Evolutionary conservation across 2,888 invertebrate species (phyloP).

Genomic region (Brachynemurus nebulosus): DNA sequence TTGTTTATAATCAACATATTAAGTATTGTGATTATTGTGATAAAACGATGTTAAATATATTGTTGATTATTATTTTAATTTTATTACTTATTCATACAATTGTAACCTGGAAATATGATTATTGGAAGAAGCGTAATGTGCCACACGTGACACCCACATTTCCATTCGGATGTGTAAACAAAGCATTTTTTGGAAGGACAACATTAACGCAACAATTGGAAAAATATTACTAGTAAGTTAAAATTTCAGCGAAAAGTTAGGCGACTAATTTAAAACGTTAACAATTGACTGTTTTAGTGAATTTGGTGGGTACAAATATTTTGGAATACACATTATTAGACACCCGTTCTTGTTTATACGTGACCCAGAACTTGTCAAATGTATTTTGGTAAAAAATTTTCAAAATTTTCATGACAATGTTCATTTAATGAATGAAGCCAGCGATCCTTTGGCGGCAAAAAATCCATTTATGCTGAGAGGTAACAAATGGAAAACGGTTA

Average conservation of each 20-base stretch:
- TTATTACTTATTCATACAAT: no score
- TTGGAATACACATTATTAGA: neutral
- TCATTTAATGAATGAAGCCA: conserved; percentile 9
- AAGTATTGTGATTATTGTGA: no score
- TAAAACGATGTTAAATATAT: no score
- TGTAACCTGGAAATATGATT: neutral
- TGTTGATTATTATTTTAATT: no score
- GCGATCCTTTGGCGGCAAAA: conserved; percentile 20
- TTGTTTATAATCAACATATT: no score
- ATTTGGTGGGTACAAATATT: neutral
- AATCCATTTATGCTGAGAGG: conserved; percentile 24
- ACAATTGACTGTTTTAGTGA: no score
- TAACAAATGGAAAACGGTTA: conserved; percentile 19
- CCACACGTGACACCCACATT: neutral
- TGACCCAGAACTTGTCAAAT: neutral
- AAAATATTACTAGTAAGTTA: no score
- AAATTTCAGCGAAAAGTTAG: no score
- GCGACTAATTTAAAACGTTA: no score
- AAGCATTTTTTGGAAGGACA: neutral
- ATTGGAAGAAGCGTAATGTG: neutral
- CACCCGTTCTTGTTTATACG: neutral
- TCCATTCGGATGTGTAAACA: neutral
- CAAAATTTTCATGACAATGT: conserved; percentile 1
- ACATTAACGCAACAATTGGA: no score
- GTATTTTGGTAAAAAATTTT: neutral